A percentile compares a stretch with the other conserved stretches of the same genome.
Conservation (phyloP, 2,888 invertebrate genomes). For the Tuta absoluta region DNA sequence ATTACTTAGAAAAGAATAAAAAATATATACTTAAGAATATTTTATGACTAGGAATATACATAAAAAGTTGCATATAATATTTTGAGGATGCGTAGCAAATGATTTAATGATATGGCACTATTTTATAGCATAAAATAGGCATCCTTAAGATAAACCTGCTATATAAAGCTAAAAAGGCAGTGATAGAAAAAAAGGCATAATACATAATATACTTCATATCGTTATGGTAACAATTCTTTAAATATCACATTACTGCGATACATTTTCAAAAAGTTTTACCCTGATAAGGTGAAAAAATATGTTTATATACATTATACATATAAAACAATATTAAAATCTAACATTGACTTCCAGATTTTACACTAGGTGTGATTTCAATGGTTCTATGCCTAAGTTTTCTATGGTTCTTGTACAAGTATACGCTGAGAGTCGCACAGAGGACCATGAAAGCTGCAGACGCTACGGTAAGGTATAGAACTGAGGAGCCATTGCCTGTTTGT, state of each 20-base stretch:
- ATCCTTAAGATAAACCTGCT: conserved; percentile 51
- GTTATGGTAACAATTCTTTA: conserved; percentile 18
- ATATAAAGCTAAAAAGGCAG: conserved; percentile 67
- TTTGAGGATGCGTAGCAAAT: conserved; percentile 24
- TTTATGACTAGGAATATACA: conserved; percentile 30
- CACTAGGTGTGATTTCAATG: conserved; percentile 28
- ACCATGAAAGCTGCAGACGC: conserved; percentile 54
- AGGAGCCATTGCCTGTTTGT: conserved; percentile 44
- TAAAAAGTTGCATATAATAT: conserved; percentile 23
- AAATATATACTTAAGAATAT: conserved; percentile 23
- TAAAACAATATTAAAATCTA: conserved; percentile 31
- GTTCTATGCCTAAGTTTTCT: conserved; percentile 43
- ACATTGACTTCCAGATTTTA: conserved; percentile 40
- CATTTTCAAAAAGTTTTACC: not conserved
- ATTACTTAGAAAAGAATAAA: conserved; percentile 21
- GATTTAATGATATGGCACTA: conserved; percentile 69
- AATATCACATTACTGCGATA: conserved; percentile 20
- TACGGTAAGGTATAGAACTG: conserved; percentile 52
- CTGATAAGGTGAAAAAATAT: conserved; percentile 11
- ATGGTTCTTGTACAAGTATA: conserved; percentile 51
- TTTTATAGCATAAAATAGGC: conserved; percentile 68
- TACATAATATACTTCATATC: not conserved
- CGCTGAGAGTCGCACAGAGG: conserved; percentile 51
- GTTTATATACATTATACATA: conserved; percentile 11
- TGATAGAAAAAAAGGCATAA: conserved; percentile 43